These are phyloP conservation scores for Idaea aversata DNA, from an alignment of 2,888 invertebrate genomes.

Conservation along the genomic window DNA sequence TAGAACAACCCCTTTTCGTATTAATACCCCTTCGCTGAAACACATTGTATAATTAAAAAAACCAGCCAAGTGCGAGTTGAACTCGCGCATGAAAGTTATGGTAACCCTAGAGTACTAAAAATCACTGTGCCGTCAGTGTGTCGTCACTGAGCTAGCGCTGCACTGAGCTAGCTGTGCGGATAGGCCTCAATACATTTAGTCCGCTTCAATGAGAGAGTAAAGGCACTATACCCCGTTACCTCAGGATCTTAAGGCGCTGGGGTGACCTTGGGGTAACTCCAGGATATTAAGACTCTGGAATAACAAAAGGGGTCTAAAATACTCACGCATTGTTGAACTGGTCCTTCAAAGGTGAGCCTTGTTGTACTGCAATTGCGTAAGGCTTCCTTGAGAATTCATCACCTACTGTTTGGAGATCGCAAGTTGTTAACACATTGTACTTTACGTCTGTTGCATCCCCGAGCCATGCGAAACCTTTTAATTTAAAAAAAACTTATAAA, in stretches of 20 bases:
- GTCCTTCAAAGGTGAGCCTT: constrained; percentile 95
- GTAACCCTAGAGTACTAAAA: too few relatives aligned
- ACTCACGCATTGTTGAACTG: constrained; percentile 97
- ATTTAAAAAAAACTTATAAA: constrained; percentile 3
- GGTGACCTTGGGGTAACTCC: neutral
- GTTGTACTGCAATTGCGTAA: constrained; percentile 97
- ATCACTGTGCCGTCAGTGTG: too few relatives aligned
- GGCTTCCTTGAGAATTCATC: constrained; percentile 99
- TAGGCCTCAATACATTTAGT: too few relatives aligned
- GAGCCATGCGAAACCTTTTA: constrained; percentile 90
- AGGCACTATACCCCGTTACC: neutral
- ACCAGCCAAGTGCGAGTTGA: too few relatives aligned
- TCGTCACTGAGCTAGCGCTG: too few relatives aligned
- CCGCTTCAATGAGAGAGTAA: too few relatives aligned
- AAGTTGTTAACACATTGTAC: constrained; percentile 86
- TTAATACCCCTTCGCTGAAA: too few relatives aligned
- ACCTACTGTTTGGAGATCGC: constrained; percentile 95
- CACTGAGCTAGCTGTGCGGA: too few relatives aligned
- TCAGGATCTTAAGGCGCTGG: neutral
- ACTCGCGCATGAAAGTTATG: too few relatives aligned
- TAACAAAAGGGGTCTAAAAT: neutral
- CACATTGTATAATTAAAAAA: too few relatives aligned
- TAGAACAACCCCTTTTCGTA: too few relatives aligned
- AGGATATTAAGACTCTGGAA: neutral
- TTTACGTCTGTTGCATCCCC: constrained; percentile 96